Evolutionary conservation across 2,113 vertebrate genomes (phyloP).

Genomic region (Hyperoodon ampullatus): DNA sequence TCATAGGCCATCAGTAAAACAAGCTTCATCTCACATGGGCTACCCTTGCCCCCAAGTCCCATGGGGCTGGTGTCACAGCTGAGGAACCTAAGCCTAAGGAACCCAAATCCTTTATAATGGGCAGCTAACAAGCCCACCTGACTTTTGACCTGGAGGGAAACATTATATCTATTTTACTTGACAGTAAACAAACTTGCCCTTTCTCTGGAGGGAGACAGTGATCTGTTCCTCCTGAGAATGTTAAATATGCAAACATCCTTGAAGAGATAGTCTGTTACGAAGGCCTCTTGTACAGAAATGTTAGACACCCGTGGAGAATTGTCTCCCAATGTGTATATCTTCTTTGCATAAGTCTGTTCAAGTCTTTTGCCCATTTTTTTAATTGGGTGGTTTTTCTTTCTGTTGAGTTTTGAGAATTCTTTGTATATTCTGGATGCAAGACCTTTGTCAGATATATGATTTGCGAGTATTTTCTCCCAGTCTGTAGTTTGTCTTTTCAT

Average conservation of each 20-base stretch:
- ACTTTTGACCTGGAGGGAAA: not conserved
- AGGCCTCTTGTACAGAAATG: not conserved
- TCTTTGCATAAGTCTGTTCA: not conserved
- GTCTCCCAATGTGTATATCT: not conserved
- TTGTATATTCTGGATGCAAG: not conserved
- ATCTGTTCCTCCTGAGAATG: not conserved
- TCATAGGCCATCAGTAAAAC: not conserved
- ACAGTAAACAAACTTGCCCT: not conserved
- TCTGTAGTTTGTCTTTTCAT: not conserved
- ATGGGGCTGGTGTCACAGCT: not conserved
- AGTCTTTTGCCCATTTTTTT: not conserved
- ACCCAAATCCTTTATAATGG: not conserved
- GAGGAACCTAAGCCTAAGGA: not conserved
- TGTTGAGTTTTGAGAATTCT: not conserved
- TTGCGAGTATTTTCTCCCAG: not conserved
- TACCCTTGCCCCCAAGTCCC: not conserved
- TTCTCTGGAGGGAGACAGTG: not conserved
- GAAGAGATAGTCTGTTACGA: not conserved
- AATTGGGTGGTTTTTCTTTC: not conserved
- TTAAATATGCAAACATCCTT: not conserved
- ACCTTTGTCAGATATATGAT: slow-evolving; percentile 5
- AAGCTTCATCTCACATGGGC: not conserved
- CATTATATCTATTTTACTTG: not conserved
- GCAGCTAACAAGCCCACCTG: not conserved
- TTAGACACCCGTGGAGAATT: not conserved